Evolutionary conservation across 2,888 invertebrate genomes (phyloP), one percentile per base, ranked within the genome.

Genomic region (Drosophila flavopinicola): DNA sequence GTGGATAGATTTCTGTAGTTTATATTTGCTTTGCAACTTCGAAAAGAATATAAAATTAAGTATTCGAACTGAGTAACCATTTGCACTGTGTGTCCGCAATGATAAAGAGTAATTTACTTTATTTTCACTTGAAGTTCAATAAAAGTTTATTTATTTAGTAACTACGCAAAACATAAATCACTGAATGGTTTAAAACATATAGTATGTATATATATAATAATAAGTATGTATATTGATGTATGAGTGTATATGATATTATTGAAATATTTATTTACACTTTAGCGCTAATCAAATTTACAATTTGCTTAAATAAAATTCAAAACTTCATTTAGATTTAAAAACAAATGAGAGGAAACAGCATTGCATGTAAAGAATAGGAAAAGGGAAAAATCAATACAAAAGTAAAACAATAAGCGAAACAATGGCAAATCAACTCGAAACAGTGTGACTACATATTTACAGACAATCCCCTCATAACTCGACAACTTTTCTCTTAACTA

Each of bases 391-490:
- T 54, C 58, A 58, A 72, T 65, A 64, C 52, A 63, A 73, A 75
- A 73, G 42, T 54, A 60, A 75, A 75, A 65, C 65, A 69, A 65
- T 41, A 60, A 64, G 65, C 69, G 66, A 78, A 85, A 85, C 65
- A 80, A 82, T 78, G 79, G 79, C 79, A 76, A 71, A 80, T 70
- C 60, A 85, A 66, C 68, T 78, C 67, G 76, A 68, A 78, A 68
- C 61, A 64, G 72, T 80, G 76, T 83, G 87, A 83, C 87, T 83
- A 79, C 75, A 85, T 79, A 83, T 87, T 76, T 87, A 83, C 87
- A 83, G 85, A 82, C 76, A 69, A 71, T 68, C 45, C 72, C 71
- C 64, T 47, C 44, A 63, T 48, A 57, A 68, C 67, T 75, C 69
- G 68, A 78, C 77, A 76, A 80, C 70, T 65, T 76, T 76, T 47